These are phyloP conservation scores for Hylomyscus alleni DNA, from an alignment of 2,797 vertebrate genomes.

Conservation along the genomic window DNA sequence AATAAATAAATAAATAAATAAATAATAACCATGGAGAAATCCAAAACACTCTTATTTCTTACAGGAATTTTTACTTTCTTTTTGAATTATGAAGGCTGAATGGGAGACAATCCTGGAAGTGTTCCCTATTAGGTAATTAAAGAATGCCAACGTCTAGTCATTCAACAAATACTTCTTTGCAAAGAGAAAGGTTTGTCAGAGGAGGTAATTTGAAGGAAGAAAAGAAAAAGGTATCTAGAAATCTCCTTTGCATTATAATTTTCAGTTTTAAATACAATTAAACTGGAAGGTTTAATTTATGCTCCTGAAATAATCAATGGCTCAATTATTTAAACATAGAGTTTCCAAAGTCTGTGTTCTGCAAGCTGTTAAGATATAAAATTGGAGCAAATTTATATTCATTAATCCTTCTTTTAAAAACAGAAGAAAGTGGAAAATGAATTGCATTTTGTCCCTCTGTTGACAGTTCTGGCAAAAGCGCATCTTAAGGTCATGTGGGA, in stretches of 20 bases:
- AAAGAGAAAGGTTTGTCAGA: constrained; percentile 50
- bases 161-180: constrained; percentile 33
- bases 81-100: constrained; percentile 36
- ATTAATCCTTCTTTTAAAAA: constrained; percentile 64
- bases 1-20: too few relatives aligned
- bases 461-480: constrained; percentile 23
- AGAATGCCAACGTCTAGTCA: neutral
- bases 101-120: neutral
- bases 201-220: constrained; percentile 50
- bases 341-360: constrained; percentile 52
- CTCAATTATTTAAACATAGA: constrained; percentile 64
- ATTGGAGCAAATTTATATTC: constrained; percentile 71
- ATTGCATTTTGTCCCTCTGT: constrained; percentile 60
- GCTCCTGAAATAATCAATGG: constrained; percentile 71
- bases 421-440: constrained; percentile 56
- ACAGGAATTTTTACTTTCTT: constrained; percentile 42
- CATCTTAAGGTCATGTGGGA: constrained; percentile 48
- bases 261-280: constrained; percentile 68
- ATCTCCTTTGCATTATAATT: constrained; percentile 39
- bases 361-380: constrained; percentile 63
- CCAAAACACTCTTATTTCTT: neutral
- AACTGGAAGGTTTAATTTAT: constrained; percentile 71
- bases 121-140: constrained; percentile 48
- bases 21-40: neutral
- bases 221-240: constrained; percentile 62